These are phyloP conservation scores for Sinopyrophorus schimmeli DNA, from an alignment of 2,888 invertebrate species.

Conservation along the genomic window DNA sequence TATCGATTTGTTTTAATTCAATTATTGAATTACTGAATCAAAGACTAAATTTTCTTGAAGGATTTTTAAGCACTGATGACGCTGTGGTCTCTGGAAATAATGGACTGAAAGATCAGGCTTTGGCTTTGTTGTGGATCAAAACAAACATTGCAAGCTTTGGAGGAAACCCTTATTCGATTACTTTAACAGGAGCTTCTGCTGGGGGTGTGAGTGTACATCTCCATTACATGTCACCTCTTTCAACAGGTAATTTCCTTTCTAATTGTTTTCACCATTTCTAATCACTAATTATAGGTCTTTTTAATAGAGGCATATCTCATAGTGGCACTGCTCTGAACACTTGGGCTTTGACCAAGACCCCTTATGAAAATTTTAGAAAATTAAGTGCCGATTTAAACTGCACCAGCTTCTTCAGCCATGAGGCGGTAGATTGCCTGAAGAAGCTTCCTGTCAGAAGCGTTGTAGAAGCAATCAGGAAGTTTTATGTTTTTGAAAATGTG, in stretches of 20 bases:
- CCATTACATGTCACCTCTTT: slow-evolving; percentile 49
- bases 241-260: slow-evolving; percentile 43
- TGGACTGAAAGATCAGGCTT: slow-evolving; percentile 50
- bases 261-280: too few relatives aligned
- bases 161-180: slow-evolving; percentile 50
- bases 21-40: background rate
- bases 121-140: slow-evolving; percentile 49
- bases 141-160: slow-evolving; percentile 49
- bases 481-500: slow-evolving; percentile 61
- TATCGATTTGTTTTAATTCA: too few relatives aligned
- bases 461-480: slow-evolving; percentile 59
- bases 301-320: slow-evolving; percentile 67
- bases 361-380: slow-evolving; percentile 62
- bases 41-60: too few relatives aligned
- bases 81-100: slow-evolving; percentile 49
- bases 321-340: slow-evolving; percentile 70
- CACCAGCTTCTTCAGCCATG: slow-evolving; percentile 56
- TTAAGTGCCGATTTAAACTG: slow-evolving; percentile 67
- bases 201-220: slow-evolving; percentile 50
- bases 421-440: slow-evolving; percentile 68
- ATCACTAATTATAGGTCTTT: slow-evolving; percentile 55
- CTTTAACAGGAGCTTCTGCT: slow-evolving; percentile 48
- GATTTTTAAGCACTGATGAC: slow-evolving; percentile 51
- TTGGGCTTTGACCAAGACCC: slow-evolving; percentile 58
- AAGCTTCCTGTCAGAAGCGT: slow-evolving; percentile 62